These are phyloP conservation scores for Aphis gossypii DNA, from an alignment of 1,140 invertebrate genomes.

Conservation along the genomic window DNA sequence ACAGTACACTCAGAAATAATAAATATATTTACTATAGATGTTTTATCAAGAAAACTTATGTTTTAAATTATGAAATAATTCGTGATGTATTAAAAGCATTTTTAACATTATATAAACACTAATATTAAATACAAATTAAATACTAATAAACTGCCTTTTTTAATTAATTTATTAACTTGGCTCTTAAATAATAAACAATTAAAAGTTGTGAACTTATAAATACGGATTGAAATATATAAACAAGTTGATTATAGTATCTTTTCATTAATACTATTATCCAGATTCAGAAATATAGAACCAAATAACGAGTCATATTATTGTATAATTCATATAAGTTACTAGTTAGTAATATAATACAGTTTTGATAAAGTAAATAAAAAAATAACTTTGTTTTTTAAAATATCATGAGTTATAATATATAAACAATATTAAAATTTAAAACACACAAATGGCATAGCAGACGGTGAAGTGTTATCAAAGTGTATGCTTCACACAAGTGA, in stretches of 20 bases:
- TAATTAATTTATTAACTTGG: background rate
- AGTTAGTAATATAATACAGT: background rate
- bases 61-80: background rate
- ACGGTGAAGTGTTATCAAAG: background rate
- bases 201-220: background rate
- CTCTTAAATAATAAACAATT: background rate
- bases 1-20: background rate
- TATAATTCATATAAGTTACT: background rate
- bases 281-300: background rate
- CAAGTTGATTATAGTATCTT: background rate
- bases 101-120: background rate
- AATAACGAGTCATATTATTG: background rate
- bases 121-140: background rate
- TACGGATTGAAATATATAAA: background rate
- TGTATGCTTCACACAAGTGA: background rate
- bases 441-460: background rate
- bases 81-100: background rate
- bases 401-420: background rate
- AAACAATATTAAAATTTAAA: background rate
- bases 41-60: background rate
- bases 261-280: background rate
- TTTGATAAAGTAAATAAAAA: background rate
- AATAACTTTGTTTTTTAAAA: background rate
- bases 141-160: background rate
- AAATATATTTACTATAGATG: background rate